Percentiles rank a stretch among this genome's conserved stretches.
Evolutionary conservation across 1,140 invertebrate genomes (phyloP).

Genomic region (Adelges cooleyi): DNA sequence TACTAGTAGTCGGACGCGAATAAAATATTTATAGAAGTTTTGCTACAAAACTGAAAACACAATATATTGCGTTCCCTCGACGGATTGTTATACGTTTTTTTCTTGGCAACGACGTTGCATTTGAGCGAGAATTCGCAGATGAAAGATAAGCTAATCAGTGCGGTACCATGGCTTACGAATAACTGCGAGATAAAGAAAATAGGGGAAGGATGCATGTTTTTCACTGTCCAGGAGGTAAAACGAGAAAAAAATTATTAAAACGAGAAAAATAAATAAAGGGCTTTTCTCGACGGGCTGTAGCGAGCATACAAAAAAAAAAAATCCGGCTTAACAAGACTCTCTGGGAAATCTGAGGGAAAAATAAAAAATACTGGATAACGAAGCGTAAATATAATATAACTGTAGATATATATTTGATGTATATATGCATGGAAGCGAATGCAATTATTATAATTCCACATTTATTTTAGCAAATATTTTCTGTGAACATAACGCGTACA

Average conservation of each 20-base stretch:
- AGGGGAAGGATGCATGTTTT: background rate
- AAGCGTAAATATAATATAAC: slow-evolving; percentile 27
- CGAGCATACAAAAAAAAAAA: background rate
- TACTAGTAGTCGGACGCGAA: too few species aligned
- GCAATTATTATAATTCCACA: slow-evolving; percentile 19
- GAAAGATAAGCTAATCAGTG: background rate
- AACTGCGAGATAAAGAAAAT: background rate
- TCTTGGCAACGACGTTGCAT: background rate
- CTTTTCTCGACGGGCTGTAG: background rate
- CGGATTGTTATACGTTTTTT: background rate
- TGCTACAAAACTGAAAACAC: too few species aligned
- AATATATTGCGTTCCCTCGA: too few species aligned
- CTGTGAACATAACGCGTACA: background rate
- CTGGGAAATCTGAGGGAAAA: slow-evolving; percentile 17
- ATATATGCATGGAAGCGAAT: background rate
- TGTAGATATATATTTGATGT: slow-evolving; percentile 1
- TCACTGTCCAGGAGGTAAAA: background rate
- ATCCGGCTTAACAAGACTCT: slow-evolving; percentile 15
- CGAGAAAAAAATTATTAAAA: slow-evolving; percentile 18
- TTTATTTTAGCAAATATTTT: slow-evolving; percentile 20
- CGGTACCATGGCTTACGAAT: background rate
- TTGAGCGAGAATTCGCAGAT: background rate
- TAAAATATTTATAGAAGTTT: too few species aligned
- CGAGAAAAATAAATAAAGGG: slow-evolving; percentile 27
- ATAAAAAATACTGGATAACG: slow-evolving; percentile 17